Evolutionary conservation across 2,113 vertebrate genomes (phyloP), one percentile per base, ranked within the genome.

Genomic region (Herpetotheres cachinnans): DNA sequence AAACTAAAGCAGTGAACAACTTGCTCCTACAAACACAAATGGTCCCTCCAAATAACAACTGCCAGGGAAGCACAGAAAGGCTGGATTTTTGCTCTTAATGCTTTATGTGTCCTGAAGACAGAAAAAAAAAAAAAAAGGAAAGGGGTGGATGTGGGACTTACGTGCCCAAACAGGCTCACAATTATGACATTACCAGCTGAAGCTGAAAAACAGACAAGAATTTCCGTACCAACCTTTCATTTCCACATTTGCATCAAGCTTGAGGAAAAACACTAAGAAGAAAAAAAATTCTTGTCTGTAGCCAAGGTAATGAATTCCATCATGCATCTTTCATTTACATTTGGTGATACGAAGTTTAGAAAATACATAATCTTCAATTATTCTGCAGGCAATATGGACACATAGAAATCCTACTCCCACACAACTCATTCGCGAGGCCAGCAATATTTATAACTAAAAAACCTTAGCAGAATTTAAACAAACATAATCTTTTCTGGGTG

Each of bases 371-470:
- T 11, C 79, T 81, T 93, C 94, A 95, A 78, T 93, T 92, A 84
- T 91, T 82, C 70, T 87, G 38, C 91, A 92, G 69, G 52, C 66
- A 95, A 91, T 91, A 85, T 56, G 61, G 86, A 86, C 91, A 94
- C 91, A 76, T 2, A 89, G 81, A 88, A 95, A 93, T 95, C 78
- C 52, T 89, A 65, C 90, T 89, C 89, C 94, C 69, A 93, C 73
- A 56, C 70, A 95, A 63, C 80, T 79, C 86, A 24, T 91, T 97
- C 87, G 40, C 1, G 9, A 92, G 92, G 83, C 83, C 72, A 92
- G 86, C 72, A 91, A 79, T 92, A 89, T 91, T 95, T 92, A 79
- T 82, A 44, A 78, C 44, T 86, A 16, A 77, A 93, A 92, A 93
- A 66, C 6, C 27, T 49, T 38, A 79, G 76, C 86, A 87, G 86